Percentiles rank a stretch among this genome's conserved stretches.
Evolutionary conservation across 2,797 vertebrate species (phyloP).

Genomic region (Hyperoplus lanceolatus): DNA sequence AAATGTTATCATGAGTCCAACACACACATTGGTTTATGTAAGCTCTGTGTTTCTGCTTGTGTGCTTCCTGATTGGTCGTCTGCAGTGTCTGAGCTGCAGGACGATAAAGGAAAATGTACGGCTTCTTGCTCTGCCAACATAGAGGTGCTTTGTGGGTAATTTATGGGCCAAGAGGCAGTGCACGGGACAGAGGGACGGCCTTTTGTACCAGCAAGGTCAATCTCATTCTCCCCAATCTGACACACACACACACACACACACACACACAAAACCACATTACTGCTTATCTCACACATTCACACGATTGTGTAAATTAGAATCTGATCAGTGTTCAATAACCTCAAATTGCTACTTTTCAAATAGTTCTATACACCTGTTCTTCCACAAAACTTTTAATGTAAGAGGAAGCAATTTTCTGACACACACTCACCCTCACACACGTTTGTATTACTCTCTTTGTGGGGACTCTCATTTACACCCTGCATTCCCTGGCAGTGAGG

Average conservation of each 20-base stretch:
- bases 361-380: background rate
- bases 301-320: slow-evolving; percentile 15
- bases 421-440: background rate
- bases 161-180: slow-evolving; percentile 66
- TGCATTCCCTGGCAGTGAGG: too few species aligned
- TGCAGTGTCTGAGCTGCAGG: slow-evolving; percentile 58
- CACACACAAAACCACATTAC: slow-evolving; percentile 7
- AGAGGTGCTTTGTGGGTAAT: slow-evolving; percentile 76
- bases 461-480: too few species aligned
- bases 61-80: slow-evolving; percentile 63
- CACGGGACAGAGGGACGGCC: slow-evolving; percentile 48
- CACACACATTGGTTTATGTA: slow-evolving; percentile 1
- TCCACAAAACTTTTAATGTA: slow-evolving; percentile 15
- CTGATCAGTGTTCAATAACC: slow-evolving; percentile 38
- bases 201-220: slow-evolving; percentile 70
- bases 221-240: slow-evolving; percentile 65
- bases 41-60: slow-evolving; percentile 33
- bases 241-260: slow-evolving; percentile 28
- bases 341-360: background rate
- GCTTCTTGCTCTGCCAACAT: slow-evolving; percentile 57
- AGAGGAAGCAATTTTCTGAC: slow-evolving; percentile 15
- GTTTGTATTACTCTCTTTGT: too few species aligned
- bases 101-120: slow-evolving; percentile 77
- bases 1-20: slow-evolving; percentile 3
- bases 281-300: slow-evolving; percentile 15